Conservation (phyloP, 2,797 vertebrate species). For the Sebastes trivittatus region DNA sequence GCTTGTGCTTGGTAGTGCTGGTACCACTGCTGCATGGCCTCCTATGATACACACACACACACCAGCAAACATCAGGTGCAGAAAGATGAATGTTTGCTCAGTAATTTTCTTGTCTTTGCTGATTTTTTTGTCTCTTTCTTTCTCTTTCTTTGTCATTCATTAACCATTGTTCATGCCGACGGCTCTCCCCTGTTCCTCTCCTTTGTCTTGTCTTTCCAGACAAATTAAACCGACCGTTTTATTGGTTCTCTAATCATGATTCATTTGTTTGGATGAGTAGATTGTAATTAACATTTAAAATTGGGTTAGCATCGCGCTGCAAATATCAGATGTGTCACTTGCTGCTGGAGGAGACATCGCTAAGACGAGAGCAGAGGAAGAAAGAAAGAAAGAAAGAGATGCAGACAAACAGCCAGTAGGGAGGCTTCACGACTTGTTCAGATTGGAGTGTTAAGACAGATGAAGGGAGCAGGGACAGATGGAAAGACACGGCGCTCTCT, state of each 20-base stretch:
- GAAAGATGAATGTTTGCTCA: slow-evolving; percentile 13
- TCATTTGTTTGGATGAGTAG: slow-evolving; percentile 59
- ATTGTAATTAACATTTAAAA: slow-evolving; percentile 73
- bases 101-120: neutral
- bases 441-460: slow-evolving; percentile 61
- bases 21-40: slow-evolving; percentile 88
- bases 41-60: slow-evolving; percentile 57
- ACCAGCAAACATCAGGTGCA: slow-evolving; percentile 18
- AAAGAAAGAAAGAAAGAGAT: neutral
- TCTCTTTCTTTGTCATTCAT: slow-evolving; percentile 26
- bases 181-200: slow-evolving; percentile 19
- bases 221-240: slow-evolving; percentile 56
- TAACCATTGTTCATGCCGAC: slow-evolving; percentile 28
- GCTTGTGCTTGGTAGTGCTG: slow-evolving; percentile 85
- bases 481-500: slow-evolving; percentile 67
- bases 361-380: neutral
- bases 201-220: slow-evolving; percentile 54
- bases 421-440: slow-evolving; percentile 61
- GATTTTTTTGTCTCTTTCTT: neutral
- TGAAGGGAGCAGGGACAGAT: slow-evolving; percentile 75
- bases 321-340: slow-evolving; percentile 64
- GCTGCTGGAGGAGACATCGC: slow-evolving; percentile 26
- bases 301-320: slow-evolving; percentile 37
- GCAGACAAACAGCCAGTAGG: slow-evolving; percentile 49
- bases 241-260: slow-evolving; percentile 66